Percentiles rank a stretch among this genome's conserved stretches.
phyloP scores from a whole-genome alignment of 2,888 invertebrate genomes.

The Hydriomena furcata region DNA sequence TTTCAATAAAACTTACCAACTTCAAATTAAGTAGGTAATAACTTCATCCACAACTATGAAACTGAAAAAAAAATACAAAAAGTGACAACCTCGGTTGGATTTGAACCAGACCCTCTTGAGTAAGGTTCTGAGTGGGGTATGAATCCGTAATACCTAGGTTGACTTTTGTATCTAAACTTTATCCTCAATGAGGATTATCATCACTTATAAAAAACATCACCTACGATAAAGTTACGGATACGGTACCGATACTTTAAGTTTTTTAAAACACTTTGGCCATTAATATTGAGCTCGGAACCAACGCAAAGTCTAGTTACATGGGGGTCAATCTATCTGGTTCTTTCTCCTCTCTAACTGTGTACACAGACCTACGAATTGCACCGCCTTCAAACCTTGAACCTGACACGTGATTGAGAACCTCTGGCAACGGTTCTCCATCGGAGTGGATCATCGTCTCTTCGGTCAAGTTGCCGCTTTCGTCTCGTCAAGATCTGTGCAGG shows the following conservation, averaged over 20 bases:
- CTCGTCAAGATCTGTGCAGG: constrained; percentile 77
- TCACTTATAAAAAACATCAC: constrained; percentile 12
- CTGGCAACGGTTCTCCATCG: constrained; percentile 73
- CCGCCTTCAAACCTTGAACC: constrained; percentile 63
- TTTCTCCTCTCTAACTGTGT: constrained; percentile 66
- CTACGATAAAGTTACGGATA: too few relatives aligned
- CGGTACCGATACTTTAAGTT: constrained; percentile 39
- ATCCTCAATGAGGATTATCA: not conserved
- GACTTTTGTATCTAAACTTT: constrained; percentile 2
- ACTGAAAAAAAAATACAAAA: constrained; percentile 5
- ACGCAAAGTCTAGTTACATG: constrained; percentile 51
- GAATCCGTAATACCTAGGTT: too few relatives aligned
- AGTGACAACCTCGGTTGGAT: not conserved
- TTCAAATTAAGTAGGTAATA: constrained; percentile 29
- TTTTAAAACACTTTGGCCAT: constrained; percentile 32
- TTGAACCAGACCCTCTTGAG: not conserved
- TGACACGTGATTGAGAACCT: constrained; percentile 75
- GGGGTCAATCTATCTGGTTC: constrained; percentile 68
- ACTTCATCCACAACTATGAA: constrained; percentile 3
- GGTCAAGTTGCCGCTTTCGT: constrained; percentile 68
- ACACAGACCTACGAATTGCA: constrained; percentile 68
- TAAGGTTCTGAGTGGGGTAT: too few relatives aligned
- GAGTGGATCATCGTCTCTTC: constrained; percentile 72
- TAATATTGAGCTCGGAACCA: constrained; percentile 34
- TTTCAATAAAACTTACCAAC: constrained; percentile 53